Evolutionary conservation across 2,888 invertebrate species (phyloP).

Genomic region (Spatulosminthurus flaviceps): DNA sequence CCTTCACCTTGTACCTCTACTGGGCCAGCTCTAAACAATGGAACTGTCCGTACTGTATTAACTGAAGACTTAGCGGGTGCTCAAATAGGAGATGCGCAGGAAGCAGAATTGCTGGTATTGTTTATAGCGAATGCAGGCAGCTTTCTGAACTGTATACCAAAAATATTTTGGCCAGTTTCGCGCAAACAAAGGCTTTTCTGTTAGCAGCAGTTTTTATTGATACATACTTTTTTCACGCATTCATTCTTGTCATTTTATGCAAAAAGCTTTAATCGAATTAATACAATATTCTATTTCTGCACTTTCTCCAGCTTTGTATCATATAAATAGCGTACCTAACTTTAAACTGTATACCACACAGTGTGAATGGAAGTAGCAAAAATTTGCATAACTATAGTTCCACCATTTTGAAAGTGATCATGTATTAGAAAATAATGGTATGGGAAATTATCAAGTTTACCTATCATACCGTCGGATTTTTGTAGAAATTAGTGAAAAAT

Average conservation of each 20-base stretch:
- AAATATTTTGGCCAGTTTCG: constrained; percentile 7
- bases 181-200: constrained; percentile 2
- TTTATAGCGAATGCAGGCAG: background rate
- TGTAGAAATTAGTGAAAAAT: no score
- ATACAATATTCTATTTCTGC: no score
- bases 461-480: no score
- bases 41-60: constrained; percentile 18
- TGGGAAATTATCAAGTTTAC: no score
- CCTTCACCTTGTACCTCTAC: constrained; percentile 27
- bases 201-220: background rate
- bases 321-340: no score
- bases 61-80: constrained; percentile 46
- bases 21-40: constrained; percentile 36
- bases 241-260: background rate
- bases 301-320: no score
- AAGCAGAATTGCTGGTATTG: constrained; percentile 44
- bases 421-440: no score
- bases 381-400: no score
- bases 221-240: background rate
- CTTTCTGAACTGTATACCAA: background rate
- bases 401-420: no score
- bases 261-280: background rate
- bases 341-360: no score
- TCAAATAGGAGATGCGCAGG: constrained; percentile 41
- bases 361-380: no score